These are phyloP conservation scores for Caenorhabditis macrosperma DNA, from an alignment of 2,888 invertebrate genomes.

Conservation along the genomic window DNA sequence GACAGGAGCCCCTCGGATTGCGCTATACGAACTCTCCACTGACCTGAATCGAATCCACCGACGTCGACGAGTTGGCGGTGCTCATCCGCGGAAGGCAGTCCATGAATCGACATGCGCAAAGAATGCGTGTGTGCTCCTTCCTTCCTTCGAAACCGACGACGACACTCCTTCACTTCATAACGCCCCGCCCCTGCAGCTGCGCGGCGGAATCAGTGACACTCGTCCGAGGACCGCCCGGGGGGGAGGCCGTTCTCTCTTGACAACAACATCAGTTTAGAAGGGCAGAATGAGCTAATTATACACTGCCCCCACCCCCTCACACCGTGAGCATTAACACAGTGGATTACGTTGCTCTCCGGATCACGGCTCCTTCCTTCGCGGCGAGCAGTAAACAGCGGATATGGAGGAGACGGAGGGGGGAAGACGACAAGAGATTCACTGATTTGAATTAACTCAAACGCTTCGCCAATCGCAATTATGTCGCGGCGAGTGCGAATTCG, in stretches of 20 bases:
- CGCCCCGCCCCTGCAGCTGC: conserved; percentile 52
- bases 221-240: no score
- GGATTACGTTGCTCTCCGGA: conserved; percentile 45
- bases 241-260: conserved; percentile 9
- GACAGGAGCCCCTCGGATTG: conserved; percentile 43
- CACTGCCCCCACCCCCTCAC: conserved; percentile 13
- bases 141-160: not conserved
- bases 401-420: conserved; percentile 7
- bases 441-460: conserved; percentile 47
- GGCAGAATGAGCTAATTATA: conserved; percentile 54
- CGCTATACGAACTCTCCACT: conserved; percentile 25
- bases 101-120: conserved; percentile 39
- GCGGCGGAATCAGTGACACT: conserved; percentile 46
- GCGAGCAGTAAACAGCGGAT: conserved; percentile 54
- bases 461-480: conserved; percentile 40
- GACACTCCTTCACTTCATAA: conserved; percentile 30
- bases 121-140: conserved; percentile 1
- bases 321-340: conserved; percentile 46
- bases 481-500: conserved; percentile 18
- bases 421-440: no score
- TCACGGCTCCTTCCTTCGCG: conserved; percentile 33
- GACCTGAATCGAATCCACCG: conserved; percentile 43
- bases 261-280: conserved; percentile 46
- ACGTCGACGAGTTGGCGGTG: conserved; percentile 9
- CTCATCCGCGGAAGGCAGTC: conserved; percentile 41